These are phyloP conservation scores for Zophobas atratus DNA, from an alignment of 1,140 invertebrate species.

Conservation along the genomic window DNA sequence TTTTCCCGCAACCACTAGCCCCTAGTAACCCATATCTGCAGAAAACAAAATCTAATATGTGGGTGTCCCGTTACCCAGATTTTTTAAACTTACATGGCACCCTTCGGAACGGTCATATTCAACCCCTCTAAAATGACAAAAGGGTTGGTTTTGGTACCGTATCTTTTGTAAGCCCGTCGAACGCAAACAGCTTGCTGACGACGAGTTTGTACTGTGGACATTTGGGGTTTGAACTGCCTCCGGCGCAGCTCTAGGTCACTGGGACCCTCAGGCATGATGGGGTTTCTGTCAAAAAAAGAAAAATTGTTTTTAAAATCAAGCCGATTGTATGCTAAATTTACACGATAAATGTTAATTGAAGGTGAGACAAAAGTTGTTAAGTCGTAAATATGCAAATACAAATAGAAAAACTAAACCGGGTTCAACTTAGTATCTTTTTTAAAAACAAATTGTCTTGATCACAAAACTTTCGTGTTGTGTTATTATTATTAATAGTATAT, in stretches of 20 bases:
- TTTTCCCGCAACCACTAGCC: constrained; percentile 89
- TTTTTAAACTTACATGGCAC: constrained; percentile 83
- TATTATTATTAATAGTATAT: too few species aligned
- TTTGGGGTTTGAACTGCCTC: constrained; percentile 70
- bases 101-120: constrained; percentile 92
- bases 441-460: too few species aligned
- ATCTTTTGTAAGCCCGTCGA: constrained; percentile 87
- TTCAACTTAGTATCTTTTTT: too few species aligned
- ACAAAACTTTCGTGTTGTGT: too few species aligned
- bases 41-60: background rate
- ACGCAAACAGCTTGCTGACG: constrained; percentile 88
- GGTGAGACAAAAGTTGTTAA: too few species aligned
- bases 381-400: too few species aligned
- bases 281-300: constrained; percentile 6
- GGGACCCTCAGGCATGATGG: constrained; percentile 55
- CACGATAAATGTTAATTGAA: too few species aligned
- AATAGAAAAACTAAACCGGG: too few species aligned
- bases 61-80: too few species aligned
- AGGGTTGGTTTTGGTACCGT: constrained; percentile 87
- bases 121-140: constrained; percentile 89
- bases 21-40: constrained; percentile 84
- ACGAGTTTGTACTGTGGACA: constrained; percentile 80
- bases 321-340: too few species aligned
- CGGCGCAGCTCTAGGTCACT: constrained; percentile 61
- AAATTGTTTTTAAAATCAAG: too few species aligned